Evolutionary conservation across 2,888 invertebrate genomes (phyloP).

Genomic region (Napeogenes sylphis): DNA sequence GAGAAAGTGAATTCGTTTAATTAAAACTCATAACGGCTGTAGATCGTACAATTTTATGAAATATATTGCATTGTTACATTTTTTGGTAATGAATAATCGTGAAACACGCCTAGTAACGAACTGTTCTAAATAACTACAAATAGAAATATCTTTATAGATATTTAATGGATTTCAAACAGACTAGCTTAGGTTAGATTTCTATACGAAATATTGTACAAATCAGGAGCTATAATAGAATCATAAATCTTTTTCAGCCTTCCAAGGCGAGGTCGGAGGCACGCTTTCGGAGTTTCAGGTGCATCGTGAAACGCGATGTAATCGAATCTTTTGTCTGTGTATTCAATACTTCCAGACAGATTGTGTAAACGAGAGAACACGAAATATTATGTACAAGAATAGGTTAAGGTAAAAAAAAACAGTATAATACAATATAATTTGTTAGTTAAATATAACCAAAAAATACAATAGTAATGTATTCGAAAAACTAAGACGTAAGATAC

Average conservation of each 20-base stretch:
- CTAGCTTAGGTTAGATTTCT: no score
- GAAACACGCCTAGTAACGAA: not conserved
- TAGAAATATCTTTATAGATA: not conserved
- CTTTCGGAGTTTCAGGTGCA: conserved; percentile 52
- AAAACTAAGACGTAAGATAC: no score
- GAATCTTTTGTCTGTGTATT: conserved; percentile 23
- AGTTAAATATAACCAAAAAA: no score
- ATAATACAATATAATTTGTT: no score
- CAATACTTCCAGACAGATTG: conserved; percentile 12
- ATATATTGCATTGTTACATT: conserved; percentile 25
- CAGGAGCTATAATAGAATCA: not conserved
- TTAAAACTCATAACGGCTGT: conserved; percentile 26
- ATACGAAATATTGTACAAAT: no score
- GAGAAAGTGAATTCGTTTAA: conserved; percentile 30
- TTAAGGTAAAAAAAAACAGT: no score
- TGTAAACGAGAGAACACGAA: not conserved
- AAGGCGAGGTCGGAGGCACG: conserved; percentile 48
- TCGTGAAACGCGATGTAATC: conserved; percentile 36
- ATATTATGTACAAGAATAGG: no score
- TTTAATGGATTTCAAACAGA: no score
- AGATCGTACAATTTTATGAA: conserved; percentile 26
- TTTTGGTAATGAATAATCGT: conserved; percentile 19
- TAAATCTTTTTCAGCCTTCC: not conserved
- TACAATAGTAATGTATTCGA: no score
- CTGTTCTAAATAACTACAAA: not conserved